Evolutionary conservation across 2,113 vertebrate genomes (phyloP).

Genomic region (Motacilla alba): DNA sequence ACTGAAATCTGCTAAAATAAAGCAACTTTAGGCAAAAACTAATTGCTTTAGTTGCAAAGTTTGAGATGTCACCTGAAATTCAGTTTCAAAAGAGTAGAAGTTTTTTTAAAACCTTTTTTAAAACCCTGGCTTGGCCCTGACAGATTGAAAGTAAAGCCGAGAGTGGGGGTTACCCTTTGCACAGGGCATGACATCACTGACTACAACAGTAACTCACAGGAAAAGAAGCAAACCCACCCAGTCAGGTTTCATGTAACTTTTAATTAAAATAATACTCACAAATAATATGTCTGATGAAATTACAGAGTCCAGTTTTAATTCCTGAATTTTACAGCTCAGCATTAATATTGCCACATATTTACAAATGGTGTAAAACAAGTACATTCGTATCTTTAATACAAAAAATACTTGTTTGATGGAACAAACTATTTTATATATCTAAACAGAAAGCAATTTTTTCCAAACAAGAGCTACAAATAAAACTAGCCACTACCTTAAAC

Average conservation of each 20-base stretch:
- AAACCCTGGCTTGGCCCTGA: not conserved
- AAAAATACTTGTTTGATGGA: constrained; percentile 85
- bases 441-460: constrained; percentile 74
- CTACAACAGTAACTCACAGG: not conserved
- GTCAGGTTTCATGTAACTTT: constrained; percentile 17
- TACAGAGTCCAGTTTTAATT: constrained; percentile 92
- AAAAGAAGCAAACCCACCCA: not conserved
- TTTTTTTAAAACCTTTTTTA: not conserved
- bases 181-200: not conserved
- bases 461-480: constrained; percentile 77
- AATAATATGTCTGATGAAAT: constrained; percentile 64
- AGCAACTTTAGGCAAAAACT: not conserved
- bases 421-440: constrained; percentile 81
- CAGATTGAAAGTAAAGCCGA: not conserved
- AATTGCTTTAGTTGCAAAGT: not conserved
- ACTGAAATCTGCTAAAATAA: not conserved
- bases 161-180: no score
- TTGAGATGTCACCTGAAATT: not conserved
- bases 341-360: constrained; percentile 86
- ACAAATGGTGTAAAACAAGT: constrained; percentile 90
- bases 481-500: constrained; percentile 72
- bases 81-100: not conserved
- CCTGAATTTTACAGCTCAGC: constrained; percentile 81
- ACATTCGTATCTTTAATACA: constrained; percentile 89
- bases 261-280: not conserved